Conservation (phyloP, 1,140 invertebrate genomes). For the Theocolax elegans region DNA sequence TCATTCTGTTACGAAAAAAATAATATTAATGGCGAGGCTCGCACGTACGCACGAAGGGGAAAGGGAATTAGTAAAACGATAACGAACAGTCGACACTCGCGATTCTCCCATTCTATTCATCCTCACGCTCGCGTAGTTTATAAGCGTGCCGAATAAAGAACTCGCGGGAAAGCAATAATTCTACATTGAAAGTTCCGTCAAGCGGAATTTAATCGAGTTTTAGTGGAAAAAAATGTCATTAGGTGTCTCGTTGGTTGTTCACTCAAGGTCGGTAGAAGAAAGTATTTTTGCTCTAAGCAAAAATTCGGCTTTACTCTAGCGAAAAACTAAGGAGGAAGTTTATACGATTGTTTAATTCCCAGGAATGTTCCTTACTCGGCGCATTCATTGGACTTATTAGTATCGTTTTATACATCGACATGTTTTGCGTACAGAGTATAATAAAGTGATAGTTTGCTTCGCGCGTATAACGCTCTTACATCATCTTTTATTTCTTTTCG, state of each 20-base stretch:
- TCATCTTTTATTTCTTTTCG: no score
- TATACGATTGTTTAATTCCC: no score
- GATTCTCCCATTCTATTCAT: background rate
- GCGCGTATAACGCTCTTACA: background rate
- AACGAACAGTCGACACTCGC: background rate
- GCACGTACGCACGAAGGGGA: background rate
- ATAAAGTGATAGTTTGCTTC: constrained; percentile 31
- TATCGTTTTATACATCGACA: constrained; percentile 57
- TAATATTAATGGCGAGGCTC: background rate
- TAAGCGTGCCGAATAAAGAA: background rate
- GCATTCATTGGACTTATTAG: constrained; percentile 45
- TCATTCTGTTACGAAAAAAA: no score
- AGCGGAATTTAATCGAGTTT: no score
- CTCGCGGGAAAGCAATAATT: background rate
- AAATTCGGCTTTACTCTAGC: background rate
- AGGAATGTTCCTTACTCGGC: constrained; percentile 32
- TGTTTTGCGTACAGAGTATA: constrained; percentile 53
- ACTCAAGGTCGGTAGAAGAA: no score
- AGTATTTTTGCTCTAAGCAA: background rate
- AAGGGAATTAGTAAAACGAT: background rate
- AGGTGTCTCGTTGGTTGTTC: no score
- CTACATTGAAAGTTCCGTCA: no score
- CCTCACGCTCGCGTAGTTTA: background rate
- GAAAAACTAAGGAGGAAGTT: no score
- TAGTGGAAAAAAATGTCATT: no score